Base-by-base conservation (phyloP, 2,113 vertebrate species). In the Eulacestoma nigropectus region DNA sequence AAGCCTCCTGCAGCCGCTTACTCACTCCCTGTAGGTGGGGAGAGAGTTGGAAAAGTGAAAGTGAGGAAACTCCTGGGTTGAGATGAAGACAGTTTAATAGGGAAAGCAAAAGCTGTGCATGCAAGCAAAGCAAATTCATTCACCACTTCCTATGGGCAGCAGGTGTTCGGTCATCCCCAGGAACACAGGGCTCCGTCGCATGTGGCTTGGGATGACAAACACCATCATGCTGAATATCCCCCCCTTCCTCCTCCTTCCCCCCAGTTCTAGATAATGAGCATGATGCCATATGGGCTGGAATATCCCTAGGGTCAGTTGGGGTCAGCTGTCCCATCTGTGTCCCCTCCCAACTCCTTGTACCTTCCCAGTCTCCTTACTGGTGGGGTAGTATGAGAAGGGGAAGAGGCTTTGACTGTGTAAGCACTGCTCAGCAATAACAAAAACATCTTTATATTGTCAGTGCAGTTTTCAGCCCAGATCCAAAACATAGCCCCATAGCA, bases 1-100 rank as follows among this genome's bases (percentile, higher is more conserved):
- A 9, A 70, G 15, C 12, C 12, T 26, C 22, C 47, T 13, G 5
- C 53, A 68, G 64, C 57, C 0, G 0, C 80, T 60, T 1, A 0
- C 57, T 50, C 12, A 2, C 13, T n/a, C 5, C 16, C 5, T 4
- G 2, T 62, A 27, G 16, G 23, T n/a, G 32, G 20, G 9, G 11
- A 3, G 11, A 42, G 41, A 87, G 41, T 39, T 0, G 0, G 13
- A 86, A 55, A 41, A 26, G 32, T 37, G 20, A 35, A 70, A 57
- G n/a, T 75, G 44, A 70, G 35, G 35, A 73, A 52, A 65, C 41
- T 85, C 1, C 0, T 35, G 47, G 7, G 14, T 42, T 46, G 22
- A 65, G 25, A 46, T 56, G 13, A 56, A 62, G 29, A 30, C 47
- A 41, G 6, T 50, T 62, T 26, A n/a, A 50, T 18, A 72, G 20